phyloP scores from a whole-genome alignment of 2,888 invertebrate genomes.

The Sarcophaga caerulescens region DNA sequence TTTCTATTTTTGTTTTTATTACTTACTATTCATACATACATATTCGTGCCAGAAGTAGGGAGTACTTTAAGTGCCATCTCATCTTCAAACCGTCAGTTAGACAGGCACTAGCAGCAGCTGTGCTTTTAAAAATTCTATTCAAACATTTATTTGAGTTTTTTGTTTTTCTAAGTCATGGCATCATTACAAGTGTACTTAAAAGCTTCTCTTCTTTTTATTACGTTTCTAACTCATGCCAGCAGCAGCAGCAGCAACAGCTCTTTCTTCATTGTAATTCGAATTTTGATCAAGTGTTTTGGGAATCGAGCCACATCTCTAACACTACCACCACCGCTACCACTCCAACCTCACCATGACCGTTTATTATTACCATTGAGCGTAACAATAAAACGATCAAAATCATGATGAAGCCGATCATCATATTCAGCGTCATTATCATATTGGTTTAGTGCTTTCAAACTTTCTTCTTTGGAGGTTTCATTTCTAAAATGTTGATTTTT shows the following conservation, averaged over 20 bases:
- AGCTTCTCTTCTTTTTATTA: neutral
- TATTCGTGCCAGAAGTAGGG: no score
- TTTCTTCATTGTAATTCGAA: neutral
- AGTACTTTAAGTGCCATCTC: conserved; percentile 47
- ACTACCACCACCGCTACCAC: no score
- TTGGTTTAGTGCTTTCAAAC: neutral
- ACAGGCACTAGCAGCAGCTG: neutral
- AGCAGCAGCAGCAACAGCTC: no score
- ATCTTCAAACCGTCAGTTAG: neutral
- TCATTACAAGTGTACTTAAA: conserved; percentile 54
- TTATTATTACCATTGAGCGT: conserved; percentile 2
- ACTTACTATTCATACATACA: neutral
- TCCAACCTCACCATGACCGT: neutral
- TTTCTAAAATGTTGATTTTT: conserved; percentile 7
- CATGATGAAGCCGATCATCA: neutral
- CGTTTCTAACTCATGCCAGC: no score
- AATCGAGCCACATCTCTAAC: conserved; percentile 27
- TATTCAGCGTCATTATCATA: neutral
- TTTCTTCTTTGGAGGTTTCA: conserved; percentile 39
- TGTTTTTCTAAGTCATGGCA: conserved; percentile 45
- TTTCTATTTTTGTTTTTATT: conserved; percentile 16
- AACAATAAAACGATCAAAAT: conserved; percentile 53
- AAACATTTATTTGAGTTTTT: conserved; percentile 7
- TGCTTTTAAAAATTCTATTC: conserved; percentile 22
- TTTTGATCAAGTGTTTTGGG: conserved; percentile 61